Conservation (phyloP, 1,140 invertebrate genomes). For the Amyelois transitella region DNA sequence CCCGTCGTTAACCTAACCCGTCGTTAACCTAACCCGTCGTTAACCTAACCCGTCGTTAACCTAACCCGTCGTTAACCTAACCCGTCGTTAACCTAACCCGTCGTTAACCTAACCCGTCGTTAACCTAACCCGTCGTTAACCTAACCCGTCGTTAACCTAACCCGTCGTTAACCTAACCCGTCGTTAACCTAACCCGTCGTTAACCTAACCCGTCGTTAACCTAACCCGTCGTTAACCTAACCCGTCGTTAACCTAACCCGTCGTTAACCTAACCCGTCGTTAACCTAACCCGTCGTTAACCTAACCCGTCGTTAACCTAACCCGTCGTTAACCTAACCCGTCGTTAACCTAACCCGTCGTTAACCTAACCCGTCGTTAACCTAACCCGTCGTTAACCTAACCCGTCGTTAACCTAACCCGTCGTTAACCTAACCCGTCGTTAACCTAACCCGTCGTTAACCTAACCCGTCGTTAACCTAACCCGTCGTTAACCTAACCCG, state of each 20-base stretch:
- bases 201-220: slow-evolving; percentile 19
- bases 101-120: slow-evolving; percentile 22
- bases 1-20: slow-evolving; percentile 20
- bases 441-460: no score
- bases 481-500: no score
- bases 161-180: slow-evolving; percentile 22
- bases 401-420: no score
- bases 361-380: no score
- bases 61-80: slow-evolving; percentile 19
- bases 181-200: slow-evolving; percentile 23
- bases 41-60: slow-evolving; percentile 20
- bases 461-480: no score
- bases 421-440: no score
- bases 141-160: slow-evolving; percentile 25
- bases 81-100: slow-evolving; percentile 19
- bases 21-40: slow-evolving; percentile 21
- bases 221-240: slow-evolving; percentile 19
- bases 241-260: slow-evolving; percentile 23
- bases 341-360: slow-evolving; percentile 2
- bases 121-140: slow-evolving; percentile 23
- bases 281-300: slow-evolving; percentile 15
- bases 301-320: slow-evolving; percentile 16
- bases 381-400: no score
- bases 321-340: slow-evolving; percentile 15
- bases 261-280: slow-evolving; percentile 20